phyloP scores from a whole-genome alignment of 2,888 invertebrate genomes.

The Oscheius sp. region DNA sequence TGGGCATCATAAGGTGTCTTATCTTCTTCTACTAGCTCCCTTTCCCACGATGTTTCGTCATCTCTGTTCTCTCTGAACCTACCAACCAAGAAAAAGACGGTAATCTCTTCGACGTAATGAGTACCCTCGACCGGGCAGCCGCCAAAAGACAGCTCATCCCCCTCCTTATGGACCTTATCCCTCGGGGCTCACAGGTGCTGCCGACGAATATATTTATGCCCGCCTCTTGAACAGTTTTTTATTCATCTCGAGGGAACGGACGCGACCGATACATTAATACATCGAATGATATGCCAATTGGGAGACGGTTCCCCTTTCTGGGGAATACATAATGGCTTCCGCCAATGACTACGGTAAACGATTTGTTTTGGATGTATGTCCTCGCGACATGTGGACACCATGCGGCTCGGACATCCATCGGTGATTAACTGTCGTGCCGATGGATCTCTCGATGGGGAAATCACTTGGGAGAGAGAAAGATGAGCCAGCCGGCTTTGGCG shows the following conservation, averaged over 20 bases:
- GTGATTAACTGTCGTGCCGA: not conserved
- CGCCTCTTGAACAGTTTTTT: slow-evolving; percentile 15
- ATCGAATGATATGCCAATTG: slow-evolving; percentile 1
- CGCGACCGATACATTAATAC: not conserved
- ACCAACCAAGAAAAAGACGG: too few species aligned
- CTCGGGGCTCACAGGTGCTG: slow-evolving; percentile 17
- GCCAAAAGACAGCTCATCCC: slow-evolving; percentile 9
- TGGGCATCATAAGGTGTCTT: slow-evolving; percentile 16
- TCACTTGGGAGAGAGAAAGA: not conserved
- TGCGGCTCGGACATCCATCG: not conserved
- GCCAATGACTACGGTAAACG: slow-evolving; percentile 11
- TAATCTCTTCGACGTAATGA: slow-evolving; percentile 23
- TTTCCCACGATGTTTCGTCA: slow-evolving; percentile 13
- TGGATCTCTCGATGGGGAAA: not conserved
- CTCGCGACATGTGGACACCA: slow-evolving; percentile 13
- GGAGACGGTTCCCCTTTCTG: too few species aligned
- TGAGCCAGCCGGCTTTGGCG: slow-evolving; percentile 20
- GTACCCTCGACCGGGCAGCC: slow-evolving; percentile 5
- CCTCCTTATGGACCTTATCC: slow-evolving; percentile 19
- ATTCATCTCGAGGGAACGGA: not conserved
- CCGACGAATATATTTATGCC: slow-evolving; percentile 20
- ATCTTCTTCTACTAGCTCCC: not conserved
- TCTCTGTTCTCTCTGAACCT: not conserved
- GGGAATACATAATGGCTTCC: slow-evolving; percentile 1
- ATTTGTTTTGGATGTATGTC: slow-evolving; percentile 3